Evolutionary conservation across 1,140 invertebrate species (phyloP).

Genomic region (Leptinotarsa lineolata): DNA sequence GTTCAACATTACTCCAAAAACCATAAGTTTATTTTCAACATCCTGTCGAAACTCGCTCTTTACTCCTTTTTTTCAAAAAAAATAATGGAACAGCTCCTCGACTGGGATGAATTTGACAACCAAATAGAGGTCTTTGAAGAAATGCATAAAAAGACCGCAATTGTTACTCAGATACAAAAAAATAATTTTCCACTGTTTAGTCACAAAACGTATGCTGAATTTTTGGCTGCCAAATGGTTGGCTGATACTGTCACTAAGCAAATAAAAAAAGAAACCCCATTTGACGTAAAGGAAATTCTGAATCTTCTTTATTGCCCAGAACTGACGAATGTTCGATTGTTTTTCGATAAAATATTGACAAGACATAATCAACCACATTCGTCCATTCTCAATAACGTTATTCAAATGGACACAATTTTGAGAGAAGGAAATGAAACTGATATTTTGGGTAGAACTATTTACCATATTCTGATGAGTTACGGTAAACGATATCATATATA

Average conservation of each 20-base stretch:
- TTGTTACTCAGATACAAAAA: background rate
- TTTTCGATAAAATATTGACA: constrained; percentile 7
- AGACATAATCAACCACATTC: background rate
- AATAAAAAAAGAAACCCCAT: background rate
- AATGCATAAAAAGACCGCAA: background rate
- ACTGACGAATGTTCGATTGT: background rate
- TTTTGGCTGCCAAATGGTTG: constrained; percentile 9
- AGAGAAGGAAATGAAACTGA: background rate
- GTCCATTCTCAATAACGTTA: background rate
- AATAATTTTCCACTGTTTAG: constrained; percentile 13
- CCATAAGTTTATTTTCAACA: background rate
- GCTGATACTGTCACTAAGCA: background rate
- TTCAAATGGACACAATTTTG: background rate
- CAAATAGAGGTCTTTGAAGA: constrained; percentile 6
- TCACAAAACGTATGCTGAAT: constrained; percentile 22
- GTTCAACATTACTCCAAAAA: background rate
- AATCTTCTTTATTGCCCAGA: background rate
- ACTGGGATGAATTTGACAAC: constrained; percentile 1
- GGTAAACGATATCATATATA: background rate
- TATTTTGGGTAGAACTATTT: background rate
- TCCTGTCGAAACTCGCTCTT: constrained; percentile 3
- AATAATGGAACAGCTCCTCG: background rate
- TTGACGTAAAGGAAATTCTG: background rate
- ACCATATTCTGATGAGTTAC: background rate
- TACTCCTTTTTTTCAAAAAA: background rate